phyloP scores from a whole-genome alignment of 2,888 invertebrate genomes.

The Artemia sinica region DNA sequence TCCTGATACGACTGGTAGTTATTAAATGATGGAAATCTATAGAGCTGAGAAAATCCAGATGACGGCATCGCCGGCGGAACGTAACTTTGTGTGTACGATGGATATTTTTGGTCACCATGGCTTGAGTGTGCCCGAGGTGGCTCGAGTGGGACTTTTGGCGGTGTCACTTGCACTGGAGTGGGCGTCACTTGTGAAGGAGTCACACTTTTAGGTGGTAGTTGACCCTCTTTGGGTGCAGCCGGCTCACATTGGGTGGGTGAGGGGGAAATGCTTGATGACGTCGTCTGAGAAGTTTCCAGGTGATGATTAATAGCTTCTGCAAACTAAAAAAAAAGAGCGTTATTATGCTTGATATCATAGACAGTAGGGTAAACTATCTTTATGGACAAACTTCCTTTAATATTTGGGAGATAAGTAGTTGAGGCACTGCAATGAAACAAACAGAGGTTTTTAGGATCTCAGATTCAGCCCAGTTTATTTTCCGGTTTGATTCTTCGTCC shows the following conservation, averaged over 20 bases:
- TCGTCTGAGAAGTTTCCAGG: conserved; percentile 2
- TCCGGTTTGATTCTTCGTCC: too few species aligned
- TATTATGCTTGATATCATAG: too few species aligned
- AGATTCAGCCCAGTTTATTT: too few species aligned
- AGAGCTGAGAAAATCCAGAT: too few species aligned
- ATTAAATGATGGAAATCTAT: too few species aligned
- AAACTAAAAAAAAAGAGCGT: neutral
- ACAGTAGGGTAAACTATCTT: too few species aligned
- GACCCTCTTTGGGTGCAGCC: neutral
- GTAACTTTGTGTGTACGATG: neutral
- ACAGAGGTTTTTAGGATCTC: too few species aligned
- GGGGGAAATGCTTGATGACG: neutral
- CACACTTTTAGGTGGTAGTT: neutral
- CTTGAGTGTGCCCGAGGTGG: neutral
- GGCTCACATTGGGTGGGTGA: neutral
- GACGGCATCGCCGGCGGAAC: neutral
- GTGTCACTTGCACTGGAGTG: neutral
- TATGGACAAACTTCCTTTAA: too few species aligned
- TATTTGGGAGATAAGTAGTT: too few species aligned
- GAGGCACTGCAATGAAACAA: too few species aligned
- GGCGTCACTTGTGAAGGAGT: neutral
- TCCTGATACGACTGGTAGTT: too few species aligned
- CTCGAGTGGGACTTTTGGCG: neutral
- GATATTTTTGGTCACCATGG: conserved; percentile 1
- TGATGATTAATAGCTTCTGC: neutral